phyloP scores from a whole-genome alignment of 2,797 vertebrate genomes.

The Malurus splendens region DNA sequence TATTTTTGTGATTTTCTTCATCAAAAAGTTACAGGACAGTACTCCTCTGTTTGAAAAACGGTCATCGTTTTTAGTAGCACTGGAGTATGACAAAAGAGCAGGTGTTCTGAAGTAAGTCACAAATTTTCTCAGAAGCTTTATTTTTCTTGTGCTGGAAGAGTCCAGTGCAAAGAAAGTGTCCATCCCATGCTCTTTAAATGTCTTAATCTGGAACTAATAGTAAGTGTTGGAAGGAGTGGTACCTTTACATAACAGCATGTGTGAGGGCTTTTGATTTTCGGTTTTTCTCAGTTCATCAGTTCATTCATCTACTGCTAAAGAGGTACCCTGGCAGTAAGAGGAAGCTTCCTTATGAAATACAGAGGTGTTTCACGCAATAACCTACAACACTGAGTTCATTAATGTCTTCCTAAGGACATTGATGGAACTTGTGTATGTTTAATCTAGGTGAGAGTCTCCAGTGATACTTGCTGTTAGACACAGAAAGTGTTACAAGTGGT shows the following conservation, averaged over 20 bases:
- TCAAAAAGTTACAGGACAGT: fast-evolving
- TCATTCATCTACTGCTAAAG: neutral
- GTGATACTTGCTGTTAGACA: neutral
- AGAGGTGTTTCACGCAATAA: neutral
- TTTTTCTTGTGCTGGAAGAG: neutral
- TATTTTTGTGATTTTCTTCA: neutral
- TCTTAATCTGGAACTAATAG: neutral
- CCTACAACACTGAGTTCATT: fast-evolving
- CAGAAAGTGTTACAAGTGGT: neutral
- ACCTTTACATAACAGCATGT: neutral
- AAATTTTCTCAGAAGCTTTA: fast-evolving
- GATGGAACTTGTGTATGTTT: neutral
- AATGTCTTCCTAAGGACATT: neutral
- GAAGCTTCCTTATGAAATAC: neutral
- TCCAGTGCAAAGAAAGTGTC: neutral
- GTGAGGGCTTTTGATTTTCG: neutral
- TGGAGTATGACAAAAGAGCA: neutral
- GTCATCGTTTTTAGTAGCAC: fast-evolving
- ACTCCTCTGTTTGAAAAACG: fast-evolving
- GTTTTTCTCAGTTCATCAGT: neutral
- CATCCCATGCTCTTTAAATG: neutral
- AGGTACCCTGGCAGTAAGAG: neutral
- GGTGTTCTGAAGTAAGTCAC: neutral
- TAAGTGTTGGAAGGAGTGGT: neutral
- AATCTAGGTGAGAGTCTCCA: neutral